Percentiles rank a stretch among this genome's conserved stretches.
Conservation (phyloP, 2,113 vertebrate genomes). For the Jacana jacana region DNA sequence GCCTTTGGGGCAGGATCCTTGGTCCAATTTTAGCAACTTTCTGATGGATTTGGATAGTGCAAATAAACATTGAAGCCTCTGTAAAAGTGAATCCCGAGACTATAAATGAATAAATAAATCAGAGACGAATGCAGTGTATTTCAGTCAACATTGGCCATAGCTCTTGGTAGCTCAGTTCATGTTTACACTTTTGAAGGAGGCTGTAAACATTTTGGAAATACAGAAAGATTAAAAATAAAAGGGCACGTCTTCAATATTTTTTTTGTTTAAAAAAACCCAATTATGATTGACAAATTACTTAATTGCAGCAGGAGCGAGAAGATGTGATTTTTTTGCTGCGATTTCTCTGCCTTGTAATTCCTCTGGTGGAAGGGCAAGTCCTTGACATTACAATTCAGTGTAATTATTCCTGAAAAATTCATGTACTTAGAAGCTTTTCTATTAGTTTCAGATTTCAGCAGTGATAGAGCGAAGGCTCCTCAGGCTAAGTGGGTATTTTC, state of each 20-base stretch:
- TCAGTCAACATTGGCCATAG: not conserved
- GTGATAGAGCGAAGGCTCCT: not conserved
- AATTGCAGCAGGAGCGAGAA: not conserved
- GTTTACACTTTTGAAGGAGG: not conserved
- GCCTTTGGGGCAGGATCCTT: not conserved
- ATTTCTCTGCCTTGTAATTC: not conserved
- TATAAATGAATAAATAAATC: not conserved
- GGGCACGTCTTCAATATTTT: not conserved
- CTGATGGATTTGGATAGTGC: not conserved
- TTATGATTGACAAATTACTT: not conserved
- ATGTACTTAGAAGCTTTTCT: constrained; percentile 32
- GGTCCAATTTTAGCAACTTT: constrained; percentile 36
- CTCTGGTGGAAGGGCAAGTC: constrained; percentile 31
- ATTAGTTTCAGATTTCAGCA: constrained; percentile 6
- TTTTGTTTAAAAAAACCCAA: not conserved
- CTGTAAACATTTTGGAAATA: not conserved
- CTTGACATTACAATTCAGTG: not conserved
- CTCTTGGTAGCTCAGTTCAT: not conserved
- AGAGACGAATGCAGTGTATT: not conserved
- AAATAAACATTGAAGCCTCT: not conserved
- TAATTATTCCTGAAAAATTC: constrained; percentile 38
- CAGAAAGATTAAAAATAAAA: not conserved
- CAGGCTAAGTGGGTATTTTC: not conserved
- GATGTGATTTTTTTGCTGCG: not conserved
- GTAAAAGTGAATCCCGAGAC: not conserved